A percentile compares a stretch with the other conserved stretches of the same genome.
Conservation (phyloP, 2,797 vertebrate genomes). For the Siniperca scherzeri region DNA sequence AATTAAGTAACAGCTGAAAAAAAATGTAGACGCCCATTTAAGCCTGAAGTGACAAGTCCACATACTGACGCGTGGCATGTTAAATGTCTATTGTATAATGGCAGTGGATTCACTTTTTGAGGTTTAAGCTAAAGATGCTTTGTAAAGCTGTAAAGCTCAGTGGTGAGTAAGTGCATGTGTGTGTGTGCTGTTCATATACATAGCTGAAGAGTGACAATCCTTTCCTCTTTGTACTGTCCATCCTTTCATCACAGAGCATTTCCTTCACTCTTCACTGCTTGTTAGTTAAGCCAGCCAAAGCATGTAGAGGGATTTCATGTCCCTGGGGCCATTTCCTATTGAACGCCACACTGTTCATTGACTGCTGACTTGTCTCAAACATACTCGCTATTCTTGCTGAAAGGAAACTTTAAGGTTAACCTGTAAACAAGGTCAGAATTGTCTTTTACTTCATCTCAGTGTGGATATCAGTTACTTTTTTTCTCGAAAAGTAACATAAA, state of each 20-base stretch:
- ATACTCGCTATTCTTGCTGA: conserved; percentile 4
- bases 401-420: conserved; percentile 28
- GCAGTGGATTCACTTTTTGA: conserved; percentile 19
- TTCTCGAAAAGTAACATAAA: neutral
- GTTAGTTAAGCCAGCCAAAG: conserved; percentile 33
- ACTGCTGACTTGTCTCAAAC: conserved; percentile 29
- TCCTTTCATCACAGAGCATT: conserved; percentile 25
- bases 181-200: conserved; percentile 1
- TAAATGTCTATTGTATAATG: conserved; percentile 25
- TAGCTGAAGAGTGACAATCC: conserved; percentile 5
- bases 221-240: conserved; percentile 19
- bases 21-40: conserved; percentile 21
- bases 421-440: conserved; percentile 7
- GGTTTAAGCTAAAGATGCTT: conserved; percentile 1
- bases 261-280: conserved; percentile 37
- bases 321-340: conserved; percentile 33
- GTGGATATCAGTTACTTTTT: neutral
- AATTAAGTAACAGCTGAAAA: conserved; percentile 41
- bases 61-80: conserved; percentile 9
- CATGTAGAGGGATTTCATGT: conserved; percentile 49
- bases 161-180: neutral
- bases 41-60: conserved; percentile 27
- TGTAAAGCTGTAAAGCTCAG: conserved; percentile 13
- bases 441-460: neutral
- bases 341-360: conserved; percentile 36